phyloP scores from a whole-genome alignment of 2,888 invertebrate species.

The Drosophila kambysellisi region DNA sequence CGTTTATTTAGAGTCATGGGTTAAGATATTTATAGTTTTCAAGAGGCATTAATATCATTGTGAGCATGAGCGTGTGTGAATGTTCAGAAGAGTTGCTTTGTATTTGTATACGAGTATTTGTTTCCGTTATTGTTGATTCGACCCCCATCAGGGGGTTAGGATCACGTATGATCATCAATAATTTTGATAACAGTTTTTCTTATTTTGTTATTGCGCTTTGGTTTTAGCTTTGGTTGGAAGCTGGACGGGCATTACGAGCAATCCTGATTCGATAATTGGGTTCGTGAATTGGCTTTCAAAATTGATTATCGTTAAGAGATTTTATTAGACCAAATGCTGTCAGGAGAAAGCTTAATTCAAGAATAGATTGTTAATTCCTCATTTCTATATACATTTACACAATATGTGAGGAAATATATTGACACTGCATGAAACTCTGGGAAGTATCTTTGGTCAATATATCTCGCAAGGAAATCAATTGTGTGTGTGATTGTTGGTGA shows the following conservation, averaged over 20 bases:
- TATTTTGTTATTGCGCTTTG: conserved; percentile 61
- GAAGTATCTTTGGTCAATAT: conserved; percentile 45
- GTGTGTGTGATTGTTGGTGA: conserved; percentile 44
- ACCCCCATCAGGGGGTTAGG: conserved; percentile 19
- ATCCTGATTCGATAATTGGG: conserved; percentile 43
- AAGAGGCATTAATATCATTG: conserved; percentile 78
- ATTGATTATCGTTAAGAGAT: conserved; percentile 33
- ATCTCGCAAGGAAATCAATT: conserved; percentile 41
- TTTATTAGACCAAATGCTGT: conserved; percentile 16
- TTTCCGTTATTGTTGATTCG: conserved; percentile 41
- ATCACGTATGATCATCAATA: conserved; percentile 42
- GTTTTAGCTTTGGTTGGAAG: conserved; percentile 29
- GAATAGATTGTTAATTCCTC: conserved; percentile 55
- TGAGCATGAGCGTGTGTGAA: conserved; percentile 86
- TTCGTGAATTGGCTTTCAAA: conserved; percentile 51
- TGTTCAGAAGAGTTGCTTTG: conserved; percentile 82
- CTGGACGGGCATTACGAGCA: conserved; percentile 41
- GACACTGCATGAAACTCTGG: conserved; percentile 30
- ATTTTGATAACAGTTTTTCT: conserved; percentile 56
- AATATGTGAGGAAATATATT: conserved; percentile 55
- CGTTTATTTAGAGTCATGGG: conserved; percentile 69
- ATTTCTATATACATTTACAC: conserved; percentile 70
- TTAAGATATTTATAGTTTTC: conserved; percentile 74
- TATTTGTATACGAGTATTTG: conserved; percentile 54
- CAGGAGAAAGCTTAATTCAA: conserved; percentile 50